A percentile compares a stretch with the other conserved stretches of the same genome.
These are phyloP conservation scores for Penaeus indicus DNA, from an alignment of 1,140 invertebrate species.

Conservation along the genomic window DNA sequence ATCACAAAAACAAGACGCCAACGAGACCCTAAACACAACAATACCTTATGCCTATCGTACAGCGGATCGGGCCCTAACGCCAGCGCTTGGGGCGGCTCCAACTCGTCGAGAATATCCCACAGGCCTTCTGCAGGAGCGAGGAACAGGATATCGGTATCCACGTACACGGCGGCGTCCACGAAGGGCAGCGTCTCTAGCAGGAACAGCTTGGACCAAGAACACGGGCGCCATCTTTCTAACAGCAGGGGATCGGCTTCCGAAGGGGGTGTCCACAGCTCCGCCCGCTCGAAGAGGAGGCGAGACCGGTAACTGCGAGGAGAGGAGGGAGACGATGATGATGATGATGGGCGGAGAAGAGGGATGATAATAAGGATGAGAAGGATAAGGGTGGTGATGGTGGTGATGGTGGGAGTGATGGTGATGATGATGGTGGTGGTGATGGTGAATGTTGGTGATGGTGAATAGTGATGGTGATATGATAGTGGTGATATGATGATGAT, in stretches of 20 bases:
- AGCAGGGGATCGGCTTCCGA: not conserved
- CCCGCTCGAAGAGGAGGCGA: slow-evolving; percentile 1
- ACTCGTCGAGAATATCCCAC: not conserved
- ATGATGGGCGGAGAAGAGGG: no score
- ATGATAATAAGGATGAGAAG: no score
- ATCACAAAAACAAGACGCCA: no score
- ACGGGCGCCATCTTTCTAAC: not conserved
- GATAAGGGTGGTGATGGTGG: no score
- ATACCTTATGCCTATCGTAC: slow-evolving; percentile 11
- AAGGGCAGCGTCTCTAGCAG: not conserved
- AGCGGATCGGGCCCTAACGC: not conserved
- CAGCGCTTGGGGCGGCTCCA: not conserved
- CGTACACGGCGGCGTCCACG: not conserved
- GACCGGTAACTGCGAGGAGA: not conserved
- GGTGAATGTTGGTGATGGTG: no score
- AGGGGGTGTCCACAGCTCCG: not conserved
- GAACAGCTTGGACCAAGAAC: slow-evolving; percentile 6
- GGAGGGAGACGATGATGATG: no score
- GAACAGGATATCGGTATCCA: not conserved
- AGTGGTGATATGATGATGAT: no score
- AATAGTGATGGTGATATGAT: no score
- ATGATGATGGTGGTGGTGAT: no score
- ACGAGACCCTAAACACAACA: not conserved
- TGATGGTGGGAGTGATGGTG: no score
- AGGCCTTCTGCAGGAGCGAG: not conserved